These are phyloP conservation scores for Urocolius indicus DNA, from an alignment of 2,113 vertebrate species.

Conservation along the genomic window DNA sequence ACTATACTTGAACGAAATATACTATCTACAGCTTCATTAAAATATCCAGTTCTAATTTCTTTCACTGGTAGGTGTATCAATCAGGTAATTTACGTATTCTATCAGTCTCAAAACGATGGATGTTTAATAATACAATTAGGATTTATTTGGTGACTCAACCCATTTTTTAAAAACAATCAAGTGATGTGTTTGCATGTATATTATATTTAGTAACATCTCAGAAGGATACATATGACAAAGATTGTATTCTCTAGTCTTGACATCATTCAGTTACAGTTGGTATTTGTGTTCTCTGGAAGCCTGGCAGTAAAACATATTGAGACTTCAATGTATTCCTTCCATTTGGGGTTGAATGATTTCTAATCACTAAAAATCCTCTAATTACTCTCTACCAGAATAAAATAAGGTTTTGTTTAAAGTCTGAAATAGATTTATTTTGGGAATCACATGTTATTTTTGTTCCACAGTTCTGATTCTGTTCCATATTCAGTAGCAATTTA, in stretches of 20 bases:
- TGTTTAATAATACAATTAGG: background rate
- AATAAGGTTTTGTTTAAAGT: slow-evolving; percentile 9
- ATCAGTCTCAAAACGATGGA: background rate
- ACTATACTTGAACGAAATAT: background rate
- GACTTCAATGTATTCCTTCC: background rate
- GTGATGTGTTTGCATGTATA: background rate
- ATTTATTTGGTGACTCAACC: background rate
- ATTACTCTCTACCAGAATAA: background rate
- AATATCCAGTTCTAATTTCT: background rate
- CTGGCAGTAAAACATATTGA: background rate
- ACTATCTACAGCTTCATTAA: background rate
- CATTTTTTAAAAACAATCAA: background rate
- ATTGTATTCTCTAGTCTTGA: background rate
- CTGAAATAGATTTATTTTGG: slow-evolving; percentile 3
- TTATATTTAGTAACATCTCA: background rate
- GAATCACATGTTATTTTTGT: background rate
- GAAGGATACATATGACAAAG: background rate
- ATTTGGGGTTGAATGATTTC: background rate
- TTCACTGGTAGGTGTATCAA: background rate
- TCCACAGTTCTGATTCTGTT: background rate
- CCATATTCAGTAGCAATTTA: slow-evolving; percentile 26
- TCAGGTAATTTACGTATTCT: background rate
- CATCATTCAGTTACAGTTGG: rapidly evolving
- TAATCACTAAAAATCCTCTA: background rate
- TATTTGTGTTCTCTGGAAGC: background rate